Base-by-base conservation (phyloP, 2,113 vertebrate genomes). In the Bettongia penicillata region DNA sequence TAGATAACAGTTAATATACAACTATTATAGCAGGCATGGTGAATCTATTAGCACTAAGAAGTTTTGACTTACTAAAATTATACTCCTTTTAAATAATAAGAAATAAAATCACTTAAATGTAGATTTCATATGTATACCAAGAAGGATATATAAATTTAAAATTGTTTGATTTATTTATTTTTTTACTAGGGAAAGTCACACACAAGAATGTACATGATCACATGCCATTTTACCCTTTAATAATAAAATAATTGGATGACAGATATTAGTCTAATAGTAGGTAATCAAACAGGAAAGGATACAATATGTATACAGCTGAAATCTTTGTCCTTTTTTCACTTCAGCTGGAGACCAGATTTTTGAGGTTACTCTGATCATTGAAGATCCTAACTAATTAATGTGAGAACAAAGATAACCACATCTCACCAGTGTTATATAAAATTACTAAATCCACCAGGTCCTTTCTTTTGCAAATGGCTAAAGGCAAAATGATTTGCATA, bases 401-500 rank as follows among this genome's bases (percentile, higher is more conserved):
- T 98, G 97, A 98, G 98, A 98, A 98, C 98, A 98, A 98, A 98
- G 98, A 98, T 98, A 98, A 98, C 98, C 98, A 98, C 97, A 98
- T 97, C 97, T 98, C 98, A 98, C 96, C 93, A 98, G 95, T 96
- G 95, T 98, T 98, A 95, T 97, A 96, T 97, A 98, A 98, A 99
- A 98, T 91, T 97, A 91, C 96, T 97, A 98, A 98, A 98, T 98
- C 97, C 97, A 98, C 94, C 89, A 95, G 95, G 97, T 98, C 97
- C 97, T 98, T 99, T 98, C 96, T 97, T 98, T 96, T 97, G 97
- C 98, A 98, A 98, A 98, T 98, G 97, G 98, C 98, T 98, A 97
- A 98, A 99, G 98, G 98, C 98, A 98, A 98, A 98, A 98, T 98
- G 95, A 98, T 98, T 98, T 98, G 97, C 98, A 98, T 98, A 98